Evolutionary conservation across 2,888 invertebrate species (phyloP).

Genomic region (Ischnus inquisitorius): DNA sequence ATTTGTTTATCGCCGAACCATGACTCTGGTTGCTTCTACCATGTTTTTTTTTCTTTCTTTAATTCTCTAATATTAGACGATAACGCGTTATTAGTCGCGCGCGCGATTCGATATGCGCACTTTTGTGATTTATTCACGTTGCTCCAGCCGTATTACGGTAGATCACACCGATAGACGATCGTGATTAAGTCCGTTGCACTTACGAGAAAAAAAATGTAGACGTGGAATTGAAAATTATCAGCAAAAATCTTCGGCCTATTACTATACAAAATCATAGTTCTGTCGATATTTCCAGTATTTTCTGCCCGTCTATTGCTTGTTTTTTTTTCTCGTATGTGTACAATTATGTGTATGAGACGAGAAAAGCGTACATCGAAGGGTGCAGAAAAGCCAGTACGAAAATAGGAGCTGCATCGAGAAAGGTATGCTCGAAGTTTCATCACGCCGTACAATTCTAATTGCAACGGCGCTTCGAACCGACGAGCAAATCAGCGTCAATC

Average conservation of each 20-base stretch:
- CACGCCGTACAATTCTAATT: neutral
- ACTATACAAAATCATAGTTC: neutral
- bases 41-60: neutral
- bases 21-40: conserved; percentile 10
- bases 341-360: neutral
- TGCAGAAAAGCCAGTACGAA: neutral
- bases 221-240: neutral
- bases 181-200: neutral
- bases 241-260: neutral
- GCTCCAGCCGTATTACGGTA: neutral
- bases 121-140: neutral
- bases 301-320: neutral
- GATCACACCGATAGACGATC: neutral
- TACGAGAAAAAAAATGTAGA: neutral
- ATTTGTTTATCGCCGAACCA: conserved; percentile 16
- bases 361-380: conserved; percentile 1
- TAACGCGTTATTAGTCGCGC: conserved; percentile 3
- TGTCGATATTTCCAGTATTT: neutral
- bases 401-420: conserved; percentile 1
- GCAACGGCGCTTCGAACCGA: neutral
- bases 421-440: neutral
- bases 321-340: neutral
- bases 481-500: neutral
- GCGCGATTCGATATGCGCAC: conserved; percentile 6
- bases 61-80: neutral